Conservation (phyloP, 1,140 invertebrate species). For the Bombus pyrosoma region DNA sequence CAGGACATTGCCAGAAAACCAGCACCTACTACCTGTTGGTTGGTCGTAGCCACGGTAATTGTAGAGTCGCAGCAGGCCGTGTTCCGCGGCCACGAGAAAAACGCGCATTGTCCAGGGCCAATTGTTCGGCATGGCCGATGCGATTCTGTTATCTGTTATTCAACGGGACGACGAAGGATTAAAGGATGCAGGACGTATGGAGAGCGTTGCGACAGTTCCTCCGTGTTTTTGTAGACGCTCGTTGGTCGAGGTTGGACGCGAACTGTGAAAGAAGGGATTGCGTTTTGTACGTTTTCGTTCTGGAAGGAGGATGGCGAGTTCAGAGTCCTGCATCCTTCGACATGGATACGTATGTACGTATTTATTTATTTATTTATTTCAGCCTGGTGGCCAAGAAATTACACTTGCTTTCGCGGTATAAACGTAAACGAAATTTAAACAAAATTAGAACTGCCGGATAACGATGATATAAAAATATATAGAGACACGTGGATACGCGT, state of each 20-base stretch:
- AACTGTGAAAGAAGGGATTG: background rate
- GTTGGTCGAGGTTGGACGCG: background rate
- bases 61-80: too few species aligned
- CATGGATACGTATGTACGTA: too few species aligned
- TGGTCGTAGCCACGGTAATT: background rate
- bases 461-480: too few species aligned
- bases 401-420: too few species aligned
- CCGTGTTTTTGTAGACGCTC: background rate
- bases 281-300: background rate
- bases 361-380: too few species aligned
- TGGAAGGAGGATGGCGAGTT: too few species aligned
- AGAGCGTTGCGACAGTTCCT: background rate
- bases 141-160: background rate
- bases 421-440: too few species aligned
- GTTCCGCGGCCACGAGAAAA: background rate
- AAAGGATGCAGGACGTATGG: background rate
- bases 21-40: background rate
- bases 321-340: too few species aligned
- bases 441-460: too few species aligned
- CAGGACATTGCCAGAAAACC: background rate
- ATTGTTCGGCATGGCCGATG: background rate
- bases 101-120: background rate
- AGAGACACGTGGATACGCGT: too few species aligned
- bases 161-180: background rate
- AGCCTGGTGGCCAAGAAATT: too few species aligned